Evolutionary conservation across 2,113 vertebrate genomes (phyloP).

Genomic region (Blennius ocellaris): DNA sequence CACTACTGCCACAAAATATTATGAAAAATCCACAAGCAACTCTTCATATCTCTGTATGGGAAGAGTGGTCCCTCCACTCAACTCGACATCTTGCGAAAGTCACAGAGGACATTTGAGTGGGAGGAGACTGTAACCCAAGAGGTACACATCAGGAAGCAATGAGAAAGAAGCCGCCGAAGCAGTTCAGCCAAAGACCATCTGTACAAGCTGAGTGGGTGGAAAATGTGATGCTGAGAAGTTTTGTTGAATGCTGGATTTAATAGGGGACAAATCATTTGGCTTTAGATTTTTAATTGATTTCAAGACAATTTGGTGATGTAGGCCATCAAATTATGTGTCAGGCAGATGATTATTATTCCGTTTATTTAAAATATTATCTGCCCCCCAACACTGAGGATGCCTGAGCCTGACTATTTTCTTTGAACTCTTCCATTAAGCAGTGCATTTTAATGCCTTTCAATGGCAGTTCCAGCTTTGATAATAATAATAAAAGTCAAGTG

Average conservation of each 20-base stretch:
- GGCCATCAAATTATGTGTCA: constrained; percentile 1
- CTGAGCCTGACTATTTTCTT: not conserved
- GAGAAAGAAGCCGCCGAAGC: constrained; percentile 22
- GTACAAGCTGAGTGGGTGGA: constrained; percentile 27
- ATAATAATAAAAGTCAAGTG: not conserved
- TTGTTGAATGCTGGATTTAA: constrained; percentile 26
- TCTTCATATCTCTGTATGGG: constrained; percentile 16
- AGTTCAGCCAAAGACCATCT: constrained; percentile 29
- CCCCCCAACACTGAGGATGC: constrained; percentile 4
- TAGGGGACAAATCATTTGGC: not conserved
- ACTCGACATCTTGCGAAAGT: constrained; percentile 20
- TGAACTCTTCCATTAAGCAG: constrained; percentile 9
- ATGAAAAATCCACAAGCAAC: constrained; percentile 23
- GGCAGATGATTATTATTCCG: not conserved
- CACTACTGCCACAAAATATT: constrained; percentile 20
- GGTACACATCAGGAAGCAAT: constrained; percentile 14
- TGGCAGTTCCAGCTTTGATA: not conserved
- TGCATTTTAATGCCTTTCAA: not conserved
- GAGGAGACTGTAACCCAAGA: constrained; percentile 32
- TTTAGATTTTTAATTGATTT: constrained; percentile 27
- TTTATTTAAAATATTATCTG: constrained; percentile 12
- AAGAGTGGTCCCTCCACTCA: constrained; percentile 31
- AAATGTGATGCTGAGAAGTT: constrained; percentile 19
- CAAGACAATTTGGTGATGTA: constrained; percentile 18
- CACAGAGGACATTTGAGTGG: constrained; percentile 36